These are phyloP conservation scores for Daboia siamensis DNA, from an alignment of 2,113 vertebrate species.

Conservation along the genomic window DNA sequence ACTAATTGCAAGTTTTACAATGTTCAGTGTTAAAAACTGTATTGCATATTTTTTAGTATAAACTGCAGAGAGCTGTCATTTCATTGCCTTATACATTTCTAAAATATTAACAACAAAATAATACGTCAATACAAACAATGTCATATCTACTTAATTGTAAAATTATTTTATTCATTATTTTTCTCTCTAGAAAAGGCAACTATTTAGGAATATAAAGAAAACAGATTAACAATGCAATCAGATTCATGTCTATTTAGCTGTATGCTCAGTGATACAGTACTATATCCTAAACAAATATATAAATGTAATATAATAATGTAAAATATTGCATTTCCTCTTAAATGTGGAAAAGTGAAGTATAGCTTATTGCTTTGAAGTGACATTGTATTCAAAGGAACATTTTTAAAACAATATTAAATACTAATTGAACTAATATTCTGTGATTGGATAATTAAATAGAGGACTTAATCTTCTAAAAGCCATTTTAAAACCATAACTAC, in stretches of 20 bases:
- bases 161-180: not conserved
- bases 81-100: no score
- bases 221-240: not conserved
- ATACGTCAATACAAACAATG: not conserved
- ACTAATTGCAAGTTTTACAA: no score
- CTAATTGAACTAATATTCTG: not conserved
- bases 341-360: not conserved
- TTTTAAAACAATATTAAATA: not conserved
- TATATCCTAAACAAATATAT: not conserved
- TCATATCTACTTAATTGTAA: not conserved
- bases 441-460: not conserved
- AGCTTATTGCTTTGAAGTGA: not conserved
- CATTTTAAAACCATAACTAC: not conserved
- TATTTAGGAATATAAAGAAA: not conserved
- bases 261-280: not conserved
- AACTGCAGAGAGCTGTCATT: no score
- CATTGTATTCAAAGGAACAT: not conserved
- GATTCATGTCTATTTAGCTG: not conserved
- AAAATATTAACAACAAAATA: not conserved
- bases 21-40: no score
- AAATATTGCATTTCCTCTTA: not conserved
- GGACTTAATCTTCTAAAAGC: not conserved
- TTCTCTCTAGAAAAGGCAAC: not conserved
- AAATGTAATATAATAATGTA: not conserved
- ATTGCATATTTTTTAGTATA: no score